A percentile compares a stretch with the other conserved stretches of the same genome.
These are phyloP conservation scores for Tachina grossa DNA, from an alignment of 2,888 invertebrate species.

Conservation along the genomic window DNA sequence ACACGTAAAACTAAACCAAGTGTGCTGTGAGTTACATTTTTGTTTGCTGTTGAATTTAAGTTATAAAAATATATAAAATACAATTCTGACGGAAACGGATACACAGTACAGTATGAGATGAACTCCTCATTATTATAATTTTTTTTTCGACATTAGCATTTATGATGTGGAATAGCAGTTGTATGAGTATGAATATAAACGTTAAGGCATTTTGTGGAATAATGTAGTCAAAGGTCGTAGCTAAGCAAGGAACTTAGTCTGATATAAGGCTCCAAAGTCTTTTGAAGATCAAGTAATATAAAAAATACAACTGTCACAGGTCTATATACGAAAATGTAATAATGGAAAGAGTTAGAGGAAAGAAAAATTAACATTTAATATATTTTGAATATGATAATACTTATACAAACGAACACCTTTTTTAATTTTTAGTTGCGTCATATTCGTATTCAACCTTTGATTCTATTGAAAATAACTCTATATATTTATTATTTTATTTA, in stretches of 20 bases:
- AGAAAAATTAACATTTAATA: neutral
- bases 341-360: no score
- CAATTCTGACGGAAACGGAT: conserved; percentile 64
- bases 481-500: conserved; percentile 44
- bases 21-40: neutral
- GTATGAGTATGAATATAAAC: neutral
- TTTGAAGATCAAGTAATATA: conserved; percentile 4
- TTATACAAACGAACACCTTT: no score
- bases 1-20: neutral
- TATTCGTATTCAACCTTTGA: neutral
- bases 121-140: conserved; percentile 5
- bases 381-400: neutral
- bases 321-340: conserved; percentile 23
- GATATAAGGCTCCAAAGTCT: neutral
- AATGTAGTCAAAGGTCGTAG: conserved; percentile 1
- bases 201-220: neutral
- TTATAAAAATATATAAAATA: conserved; percentile 44
- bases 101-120: conserved; percentile 34
- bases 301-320: conserved; percentile 39
- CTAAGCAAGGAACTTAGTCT: neutral
- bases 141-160: conserved; percentile 48
- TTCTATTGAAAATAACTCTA: conserved; percentile 53
- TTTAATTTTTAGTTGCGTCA: neutral
- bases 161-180: conserved; percentile 23
- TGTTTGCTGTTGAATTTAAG: neutral